Percentiles rank a stretch among this genome's conserved stretches.
These are phyloP conservation scores for Drosophila prostipennis DNA, from an alignment of 2,888 invertebrate genomes.

Conservation along the genomic window DNA sequence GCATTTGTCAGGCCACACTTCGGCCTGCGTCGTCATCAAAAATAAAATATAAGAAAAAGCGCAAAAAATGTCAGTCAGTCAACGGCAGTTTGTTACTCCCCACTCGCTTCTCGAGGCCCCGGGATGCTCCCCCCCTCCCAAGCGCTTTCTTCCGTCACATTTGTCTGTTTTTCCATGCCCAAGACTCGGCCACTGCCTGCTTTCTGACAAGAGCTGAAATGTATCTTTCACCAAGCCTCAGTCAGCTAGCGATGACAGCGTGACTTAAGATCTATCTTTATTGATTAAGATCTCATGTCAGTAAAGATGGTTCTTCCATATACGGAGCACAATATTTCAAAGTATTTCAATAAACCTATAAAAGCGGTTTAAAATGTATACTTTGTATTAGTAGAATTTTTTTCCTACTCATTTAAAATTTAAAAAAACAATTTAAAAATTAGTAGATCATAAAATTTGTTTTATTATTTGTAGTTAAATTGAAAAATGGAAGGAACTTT, in stretches of 20 bases:
- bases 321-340: too few species aligned
- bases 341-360: too few species aligned
- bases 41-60: slow-evolving; percentile 36
- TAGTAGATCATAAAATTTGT: too few species aligned
- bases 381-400: too few species aligned
- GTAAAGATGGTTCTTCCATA: too few species aligned
- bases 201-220: slow-evolving; percentile 81
- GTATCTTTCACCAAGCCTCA: slow-evolving; percentile 72
- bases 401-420: too few species aligned
- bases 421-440: too few species aligned
- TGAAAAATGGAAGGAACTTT: too few species aligned
- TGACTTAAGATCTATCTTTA: slow-evolving; percentile 15
- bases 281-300: neutral
- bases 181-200: slow-evolving; percentile 62
- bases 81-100: slow-evolving; percentile 52
- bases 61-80: slow-evolving; percentile 78
- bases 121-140: slow-evolving; percentile 29
- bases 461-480: too few species aligned
- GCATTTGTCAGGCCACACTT: slow-evolving; percentile 80
- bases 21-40: slow-evolving; percentile 56
- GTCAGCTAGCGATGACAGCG: slow-evolving; percentile 37
- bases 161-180: slow-evolving; percentile 70
- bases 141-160: slow-evolving; percentile 74
- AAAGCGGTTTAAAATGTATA: too few species aligned
- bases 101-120: slow-evolving; percentile 16